These are phyloP conservation scores for Pterocles gutturalis DNA, from an alignment of 2,113 vertebrate species.

Conservation along the genomic window DNA sequence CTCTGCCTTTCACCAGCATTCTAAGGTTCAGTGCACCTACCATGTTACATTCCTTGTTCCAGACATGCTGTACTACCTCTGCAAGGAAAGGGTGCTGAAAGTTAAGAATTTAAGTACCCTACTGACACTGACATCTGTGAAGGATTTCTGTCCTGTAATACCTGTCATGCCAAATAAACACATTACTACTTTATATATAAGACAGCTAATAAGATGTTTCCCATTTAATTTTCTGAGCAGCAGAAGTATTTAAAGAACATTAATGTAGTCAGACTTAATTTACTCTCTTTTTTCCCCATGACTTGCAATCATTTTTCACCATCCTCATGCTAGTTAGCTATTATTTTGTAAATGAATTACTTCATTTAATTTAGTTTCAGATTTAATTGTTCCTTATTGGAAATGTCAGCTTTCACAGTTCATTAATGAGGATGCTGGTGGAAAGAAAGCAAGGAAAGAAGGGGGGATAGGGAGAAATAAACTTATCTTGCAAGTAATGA, in stretches of 20 bases:
- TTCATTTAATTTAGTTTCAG: constrained; percentile 67
- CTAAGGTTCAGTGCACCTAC: rapidly evolving
- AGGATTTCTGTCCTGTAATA: neutral
- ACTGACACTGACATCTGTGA: neutral
- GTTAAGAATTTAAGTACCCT: neutral
- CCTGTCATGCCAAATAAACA: neutral
- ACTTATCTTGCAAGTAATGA: neutral
- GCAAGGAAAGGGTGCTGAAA: neutral
- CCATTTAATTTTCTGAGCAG: constrained; percentile 53
- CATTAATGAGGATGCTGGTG: constrained; percentile 58
- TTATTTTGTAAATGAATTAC: constrained; percentile 74
- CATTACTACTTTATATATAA: neutral
- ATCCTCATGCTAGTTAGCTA: constrained; percentile 48
- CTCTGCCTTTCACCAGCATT: neutral
- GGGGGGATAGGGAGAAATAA: neutral
- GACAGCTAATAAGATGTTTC: constrained; percentile 52
- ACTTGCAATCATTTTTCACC: constrained; percentile 54
- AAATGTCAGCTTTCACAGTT: constrained; percentile 73
- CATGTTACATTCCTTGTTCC: neutral
- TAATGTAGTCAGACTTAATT: constrained; percentile 68
- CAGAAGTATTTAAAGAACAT: constrained; percentile 62
- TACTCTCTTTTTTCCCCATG: constrained; percentile 16
- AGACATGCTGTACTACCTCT: neutral
- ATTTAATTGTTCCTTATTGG: constrained; percentile 74
- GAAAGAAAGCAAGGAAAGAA: neutral